Conservation (phyloP, 2,888 invertebrate genomes). For the Acrobasis consociella region DNA sequence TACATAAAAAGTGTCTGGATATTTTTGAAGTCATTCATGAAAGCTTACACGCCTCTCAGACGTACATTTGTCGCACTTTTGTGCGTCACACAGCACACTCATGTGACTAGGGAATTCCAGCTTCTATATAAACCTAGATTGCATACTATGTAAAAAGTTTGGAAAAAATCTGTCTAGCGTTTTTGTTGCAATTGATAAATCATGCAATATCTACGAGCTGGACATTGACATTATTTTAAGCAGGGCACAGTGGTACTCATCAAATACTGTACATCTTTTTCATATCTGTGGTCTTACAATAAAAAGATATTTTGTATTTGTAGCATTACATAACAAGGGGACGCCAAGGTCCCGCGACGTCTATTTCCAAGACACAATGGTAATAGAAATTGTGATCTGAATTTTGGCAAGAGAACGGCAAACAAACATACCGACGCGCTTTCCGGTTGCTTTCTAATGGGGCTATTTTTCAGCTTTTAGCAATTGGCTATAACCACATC, state of each 20-base stretch:
- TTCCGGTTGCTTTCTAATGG: slow-evolving; percentile 38
- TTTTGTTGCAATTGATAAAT: background rate
- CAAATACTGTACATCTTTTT: no score
- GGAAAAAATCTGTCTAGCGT: background rate
- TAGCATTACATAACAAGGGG: slow-evolving; percentile 7
- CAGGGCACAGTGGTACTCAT: no score
- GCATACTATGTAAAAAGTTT: no score
- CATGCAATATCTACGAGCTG: background rate
- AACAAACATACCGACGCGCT: slow-evolving; percentile 39
- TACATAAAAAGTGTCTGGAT: background rate
- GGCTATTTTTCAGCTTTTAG: background rate
- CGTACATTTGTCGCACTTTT: background rate
- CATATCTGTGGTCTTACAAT: no score
- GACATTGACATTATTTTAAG: slow-evolving; percentile 1
- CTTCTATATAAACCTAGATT: background rate
- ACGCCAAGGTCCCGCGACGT: slow-evolving; percentile 17
- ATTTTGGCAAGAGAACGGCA: slow-evolving; percentile 46
- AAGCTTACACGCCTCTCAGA: background rate
- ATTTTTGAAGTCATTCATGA: background rate
- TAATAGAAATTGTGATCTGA: slow-evolving; percentile 34
- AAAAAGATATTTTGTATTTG: no score
- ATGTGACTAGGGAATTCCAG: background rate
- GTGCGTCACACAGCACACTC: background rate
- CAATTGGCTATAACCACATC: slow-evolving; percentile 1
- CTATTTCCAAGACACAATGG: slow-evolving; percentile 28